Base-by-base conservation (phyloP, 1,140 invertebrate genomes). In the Gonioctena quinquepunctata region DNA sequence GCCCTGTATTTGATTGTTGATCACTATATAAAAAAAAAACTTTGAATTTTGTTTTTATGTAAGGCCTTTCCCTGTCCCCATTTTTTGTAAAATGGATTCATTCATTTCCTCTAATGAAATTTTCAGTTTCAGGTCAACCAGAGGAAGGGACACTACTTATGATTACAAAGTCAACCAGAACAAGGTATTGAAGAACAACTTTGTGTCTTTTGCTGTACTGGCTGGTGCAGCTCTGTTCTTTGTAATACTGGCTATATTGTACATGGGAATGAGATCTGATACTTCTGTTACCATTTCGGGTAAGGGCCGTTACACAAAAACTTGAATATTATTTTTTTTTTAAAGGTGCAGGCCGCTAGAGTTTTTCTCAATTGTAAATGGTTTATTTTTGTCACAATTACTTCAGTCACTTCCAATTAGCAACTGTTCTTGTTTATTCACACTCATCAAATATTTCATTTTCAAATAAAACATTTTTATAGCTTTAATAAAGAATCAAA, bases 131-230 rank as follows among this genome's bases (percentile, higher is more conserved):
- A 76, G 75, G 28, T 42, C 75, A 6, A 49, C 70, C 1, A 73
- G 82, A 22, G 82, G 84, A 69, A 80, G 83, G 64, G 84, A 86
- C 59, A 76, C 79, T 27, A 77, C 80, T 4, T 75, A 79, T 27
- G 85, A 87, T 61, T 87, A 86, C 71, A 86, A 85, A 72, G 75
- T 80, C 4, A 80, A 78, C 0, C 84, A 83, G 76, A 83, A 85
- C 60, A 86, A 83, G 70, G 84, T 85, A 23, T 77, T 85, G 52
- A 87, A 87, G 72, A 88, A 89, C 74, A 90, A 91, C 75, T 81
- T 90, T 52, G 86, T 91, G 13, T 90, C 90, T 1, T 87, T 90
- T 76, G 84, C 87, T 42, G 85, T 91, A 18, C 85, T 91, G 68
- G 86, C 83, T 7, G 82, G 88, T 28, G 85, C 89, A 16, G 86